A percentile compares a stretch with the other conserved stretches of the same genome.
Conservation (phyloP, 2,888 invertebrate genomes). For the Acleris laterana region DNA sequence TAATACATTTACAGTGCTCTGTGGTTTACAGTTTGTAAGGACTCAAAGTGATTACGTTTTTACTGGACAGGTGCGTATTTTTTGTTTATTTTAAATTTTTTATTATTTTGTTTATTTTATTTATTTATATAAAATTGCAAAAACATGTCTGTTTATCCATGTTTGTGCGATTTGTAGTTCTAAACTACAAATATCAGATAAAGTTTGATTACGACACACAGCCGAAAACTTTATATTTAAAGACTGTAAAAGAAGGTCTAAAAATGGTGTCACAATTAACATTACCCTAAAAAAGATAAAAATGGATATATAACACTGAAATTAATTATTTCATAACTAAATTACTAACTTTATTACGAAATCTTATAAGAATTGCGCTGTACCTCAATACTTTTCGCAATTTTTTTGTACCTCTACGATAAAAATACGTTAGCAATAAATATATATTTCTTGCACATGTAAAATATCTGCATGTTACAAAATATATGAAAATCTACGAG, state of each 20-base stretch:
- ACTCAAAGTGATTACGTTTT: slow-evolving; percentile 23
- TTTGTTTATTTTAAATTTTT: slow-evolving; percentile 23
- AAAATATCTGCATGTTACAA: too few relatives aligned
- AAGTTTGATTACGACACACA: too few relatives aligned
- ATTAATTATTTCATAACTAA: slow-evolving; percentile 5
- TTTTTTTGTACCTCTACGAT: neutral
- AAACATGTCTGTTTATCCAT: too few relatives aligned
- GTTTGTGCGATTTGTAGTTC: too few relatives aligned
- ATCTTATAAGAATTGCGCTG: neutral
- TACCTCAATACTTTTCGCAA: slow-evolving; percentile 2
- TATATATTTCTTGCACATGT: too few relatives aligned
- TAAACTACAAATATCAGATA: too few relatives aligned
- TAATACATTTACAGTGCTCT: slow-evolving; percentile 32
- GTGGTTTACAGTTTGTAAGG: slow-evolving; percentile 36
- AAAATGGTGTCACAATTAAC: neutral
- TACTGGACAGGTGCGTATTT: slow-evolving; percentile 47
- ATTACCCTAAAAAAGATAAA: too few relatives aligned
- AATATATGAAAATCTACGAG: neutral
- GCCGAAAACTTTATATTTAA: too few relatives aligned
- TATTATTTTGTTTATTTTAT: slow-evolving; percentile 11
- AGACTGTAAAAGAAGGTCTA: too few relatives aligned
- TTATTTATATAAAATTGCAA: too few relatives aligned
- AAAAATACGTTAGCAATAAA: neutral
- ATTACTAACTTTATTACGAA: neutral
- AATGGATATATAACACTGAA: neutral